Conservation (phyloP, 2,797 vertebrate species). For the Sebastes elongatus region DNA sequence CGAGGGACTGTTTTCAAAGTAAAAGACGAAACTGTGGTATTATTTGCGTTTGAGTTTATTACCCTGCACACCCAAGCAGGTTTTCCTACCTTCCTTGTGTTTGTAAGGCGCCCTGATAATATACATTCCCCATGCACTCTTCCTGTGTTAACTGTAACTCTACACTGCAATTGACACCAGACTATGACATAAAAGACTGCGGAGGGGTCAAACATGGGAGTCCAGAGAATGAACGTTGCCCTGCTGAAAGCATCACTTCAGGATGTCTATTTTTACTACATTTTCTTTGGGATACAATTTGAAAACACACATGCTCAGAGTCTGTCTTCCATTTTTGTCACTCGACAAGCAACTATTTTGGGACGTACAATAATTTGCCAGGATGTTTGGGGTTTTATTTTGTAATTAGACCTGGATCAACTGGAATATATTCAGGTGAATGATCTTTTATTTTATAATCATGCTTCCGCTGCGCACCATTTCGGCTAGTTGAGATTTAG, state of each 20-base stretch:
- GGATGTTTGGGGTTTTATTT: slow-evolving; percentile 3
- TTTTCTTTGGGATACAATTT: slow-evolving; percentile 9
- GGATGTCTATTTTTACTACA: neutral
- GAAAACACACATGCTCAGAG: slow-evolving; percentile 11
- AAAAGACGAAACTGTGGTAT: slow-evolving; percentile 17
- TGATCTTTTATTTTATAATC: neutral
- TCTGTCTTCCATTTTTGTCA: slow-evolving; percentile 57
- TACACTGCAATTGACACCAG: neutral
- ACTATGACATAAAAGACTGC: neutral
- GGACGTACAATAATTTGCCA: neutral
- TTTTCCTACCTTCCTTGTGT: slow-evolving; percentile 19
- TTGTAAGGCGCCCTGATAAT: neutral
- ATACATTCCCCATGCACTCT: neutral
- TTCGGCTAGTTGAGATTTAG: slow-evolving; percentile 16
- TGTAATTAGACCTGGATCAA: slow-evolving; percentile 60
- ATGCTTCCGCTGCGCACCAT: slow-evolving; percentile 10
- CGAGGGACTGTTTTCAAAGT: slow-evolving; percentile 2
- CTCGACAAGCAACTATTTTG: slow-evolving; percentile 8
- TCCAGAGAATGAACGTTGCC: neutral
- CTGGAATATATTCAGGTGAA: slow-evolving; percentile 62
- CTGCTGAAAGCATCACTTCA: slow-evolving; percentile 18
- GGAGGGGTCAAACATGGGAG: neutral
- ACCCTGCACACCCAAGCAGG: no score
- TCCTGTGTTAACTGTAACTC: slow-evolving; percentile 1
- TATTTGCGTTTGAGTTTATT: neutral